These are phyloP conservation scores for Cistogaster globosa DNA, from an alignment of 2,888 invertebrate species.

Conservation along the genomic window DNA sequence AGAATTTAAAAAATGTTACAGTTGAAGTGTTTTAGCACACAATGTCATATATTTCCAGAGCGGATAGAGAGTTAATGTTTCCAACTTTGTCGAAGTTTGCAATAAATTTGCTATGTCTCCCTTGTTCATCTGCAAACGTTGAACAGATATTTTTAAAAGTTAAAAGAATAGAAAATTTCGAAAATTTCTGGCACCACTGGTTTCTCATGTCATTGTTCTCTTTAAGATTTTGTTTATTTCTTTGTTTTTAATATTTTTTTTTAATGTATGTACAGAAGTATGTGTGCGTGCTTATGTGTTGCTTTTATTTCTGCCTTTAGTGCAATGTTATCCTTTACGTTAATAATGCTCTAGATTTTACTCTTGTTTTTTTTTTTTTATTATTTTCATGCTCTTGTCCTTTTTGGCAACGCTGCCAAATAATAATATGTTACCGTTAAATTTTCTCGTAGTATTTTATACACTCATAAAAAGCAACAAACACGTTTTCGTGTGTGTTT, in stretches of 20 bases:
- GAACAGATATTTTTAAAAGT: no score
- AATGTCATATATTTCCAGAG: no score
- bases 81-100: no score
- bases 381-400: constrained; percentile 64
- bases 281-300: constrained; percentile 1
- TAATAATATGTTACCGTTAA: constrained; percentile 45
- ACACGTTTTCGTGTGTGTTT: not conserved
- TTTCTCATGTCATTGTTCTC: constrained; percentile 61
- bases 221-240: constrained; percentile 14
- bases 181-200: no score
- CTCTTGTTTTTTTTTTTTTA: constrained; percentile 40
- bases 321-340: constrained; percentile 58
- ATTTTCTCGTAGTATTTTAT: not conserved
- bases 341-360: constrained; percentile 53
- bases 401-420: constrained; percentile 73
- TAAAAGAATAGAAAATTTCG: no score
- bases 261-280: no score
- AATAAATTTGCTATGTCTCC: no score
- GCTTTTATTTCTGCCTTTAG: constrained; percentile 29
- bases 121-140: no score
- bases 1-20: no score
- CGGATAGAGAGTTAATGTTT: no score
- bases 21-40: no score
- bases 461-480: constrained; percentile 1
- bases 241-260: not conserved